These are phyloP conservation scores for Hetaerina titia DNA, from an alignment of 2,888 invertebrate genomes.

Conservation along the genomic window DNA sequence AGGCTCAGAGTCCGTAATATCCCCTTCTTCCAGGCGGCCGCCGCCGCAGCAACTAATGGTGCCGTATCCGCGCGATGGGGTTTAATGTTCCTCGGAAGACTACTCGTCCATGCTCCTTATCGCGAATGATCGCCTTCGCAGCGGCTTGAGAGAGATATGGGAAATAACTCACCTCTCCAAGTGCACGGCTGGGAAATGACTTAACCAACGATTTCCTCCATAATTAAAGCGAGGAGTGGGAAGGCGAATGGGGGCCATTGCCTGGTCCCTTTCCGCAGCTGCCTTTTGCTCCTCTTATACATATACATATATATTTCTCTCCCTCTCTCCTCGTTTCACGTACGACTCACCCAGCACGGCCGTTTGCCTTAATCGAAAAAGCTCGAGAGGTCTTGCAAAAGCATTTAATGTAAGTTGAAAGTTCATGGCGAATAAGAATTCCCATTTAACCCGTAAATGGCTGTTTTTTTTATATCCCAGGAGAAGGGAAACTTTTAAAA, in stretches of 20 bases:
- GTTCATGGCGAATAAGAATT: slow-evolving; percentile 27
- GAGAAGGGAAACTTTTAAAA: not conserved
- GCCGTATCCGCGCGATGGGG: slow-evolving; percentile 35
- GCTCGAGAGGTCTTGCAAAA: not conserved
- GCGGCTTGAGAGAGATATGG: not conserved
- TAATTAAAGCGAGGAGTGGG: slow-evolving; percentile 43
- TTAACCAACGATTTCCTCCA: slow-evolving; percentile 57
- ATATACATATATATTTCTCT: not conserved
- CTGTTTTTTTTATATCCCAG: not conserved
- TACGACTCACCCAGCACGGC: not conserved
- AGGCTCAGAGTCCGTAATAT: not conserved
- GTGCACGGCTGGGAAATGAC: slow-evolving; percentile 57
- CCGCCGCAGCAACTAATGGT: slow-evolving; percentile 46
- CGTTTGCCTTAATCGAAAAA: slow-evolving; percentile 35
- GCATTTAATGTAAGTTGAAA: slow-evolving; percentile 27
- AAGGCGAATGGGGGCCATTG: not conserved
- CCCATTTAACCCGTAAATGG: slow-evolving; percentile 18
- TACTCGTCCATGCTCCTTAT: slow-evolving; percentile 41
- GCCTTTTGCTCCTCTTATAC: not conserved
- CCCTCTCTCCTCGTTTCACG: not conserved
- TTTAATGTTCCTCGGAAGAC: slow-evolving; percentile 63
- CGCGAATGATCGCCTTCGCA: slow-evolving; percentile 60
- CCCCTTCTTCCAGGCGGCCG: slow-evolving; percentile 26
- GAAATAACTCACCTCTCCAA: slow-evolving; percentile 43
- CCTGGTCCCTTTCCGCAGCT: not conserved